Percentiles rank a stretch among this genome's conserved stretches.
These are phyloP conservation scores for Aphrophora alni DNA, from an alignment of 2,888 invertebrate genomes.

Conservation along the genomic window DNA sequence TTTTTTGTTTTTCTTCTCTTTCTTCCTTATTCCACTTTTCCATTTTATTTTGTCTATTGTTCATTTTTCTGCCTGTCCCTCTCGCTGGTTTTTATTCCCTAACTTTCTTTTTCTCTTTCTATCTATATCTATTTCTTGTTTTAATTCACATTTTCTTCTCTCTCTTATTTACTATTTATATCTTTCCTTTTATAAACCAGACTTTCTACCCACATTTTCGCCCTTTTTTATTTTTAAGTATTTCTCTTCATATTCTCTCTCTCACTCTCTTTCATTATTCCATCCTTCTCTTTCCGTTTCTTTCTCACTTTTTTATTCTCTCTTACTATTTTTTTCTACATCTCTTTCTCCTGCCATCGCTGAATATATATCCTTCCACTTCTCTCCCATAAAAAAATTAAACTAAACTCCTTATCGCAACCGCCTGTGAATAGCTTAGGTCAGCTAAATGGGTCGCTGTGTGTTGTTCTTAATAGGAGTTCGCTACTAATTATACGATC, in stretches of 20 bases:
- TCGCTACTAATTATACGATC: too few species aligned
- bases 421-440: too few species aligned
- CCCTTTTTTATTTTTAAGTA: constrained; percentile 30
- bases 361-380: not conserved
- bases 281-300: not conserved
- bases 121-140: not conserved
- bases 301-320: not conserved
- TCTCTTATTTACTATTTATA: not conserved
- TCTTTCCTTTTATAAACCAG: not conserved
- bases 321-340: not conserved
- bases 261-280: not conserved
- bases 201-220: not conserved
- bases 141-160: not conserved
- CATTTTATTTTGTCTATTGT: constrained; percentile 42
- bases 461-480: too few species aligned
- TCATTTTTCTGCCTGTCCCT: constrained; percentile 30
- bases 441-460: too few species aligned
- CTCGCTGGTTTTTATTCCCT: too few species aligned
- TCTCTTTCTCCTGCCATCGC: not conserved
- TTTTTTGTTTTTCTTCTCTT: not conserved
- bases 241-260: not conserved
- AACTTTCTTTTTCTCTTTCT: too few species aligned
- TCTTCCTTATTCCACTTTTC: constrained; percentile 27
- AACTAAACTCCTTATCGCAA: too few species aligned
- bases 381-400: too few species aligned